phyloP scores from a whole-genome alignment of 1,140 invertebrate genomes.

The Artemia franciscana region DNA sequence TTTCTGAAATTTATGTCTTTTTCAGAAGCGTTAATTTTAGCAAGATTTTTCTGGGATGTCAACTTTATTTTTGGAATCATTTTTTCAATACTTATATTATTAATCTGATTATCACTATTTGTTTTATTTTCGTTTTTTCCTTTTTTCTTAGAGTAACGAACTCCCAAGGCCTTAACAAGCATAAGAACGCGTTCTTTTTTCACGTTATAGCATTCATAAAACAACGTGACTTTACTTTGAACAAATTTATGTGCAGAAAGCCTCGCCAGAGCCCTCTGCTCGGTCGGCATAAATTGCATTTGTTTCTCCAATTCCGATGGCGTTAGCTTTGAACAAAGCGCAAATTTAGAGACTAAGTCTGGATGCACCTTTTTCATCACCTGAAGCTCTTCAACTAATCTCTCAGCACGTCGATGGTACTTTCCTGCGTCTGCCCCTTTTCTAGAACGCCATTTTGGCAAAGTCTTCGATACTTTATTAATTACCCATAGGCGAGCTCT shows the following conservation, averaged over 20 bases:
- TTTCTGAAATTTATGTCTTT: too few relatives aligned
- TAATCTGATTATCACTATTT: neutral
- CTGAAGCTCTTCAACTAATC: neutral
- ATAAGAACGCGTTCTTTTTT: neutral
- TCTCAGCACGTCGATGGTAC: neutral
- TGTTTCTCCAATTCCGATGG: neutral
- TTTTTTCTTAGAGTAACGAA: neutral
- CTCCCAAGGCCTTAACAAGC: neutral
- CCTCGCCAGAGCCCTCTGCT: neutral
- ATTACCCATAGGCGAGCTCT: neutral
- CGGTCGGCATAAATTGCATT: neutral
- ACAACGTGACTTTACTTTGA: neutral
- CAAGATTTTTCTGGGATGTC: too few relatives aligned
- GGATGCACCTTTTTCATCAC: neutral
- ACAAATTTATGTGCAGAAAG: neutral
- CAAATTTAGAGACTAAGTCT: neutral
- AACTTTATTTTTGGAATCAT: too few relatives aligned
- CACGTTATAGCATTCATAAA: neutral
- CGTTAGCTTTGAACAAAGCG: neutral
- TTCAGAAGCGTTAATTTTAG: neutral
- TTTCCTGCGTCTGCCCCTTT: neutral
- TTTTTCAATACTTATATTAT: neutral
- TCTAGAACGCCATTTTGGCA: neutral
- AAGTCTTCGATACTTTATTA: neutral
- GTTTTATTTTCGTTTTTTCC: neutral